Conservation (phyloP, 2,113 vertebrate species). For the Dipodomys ordii region DNA sequence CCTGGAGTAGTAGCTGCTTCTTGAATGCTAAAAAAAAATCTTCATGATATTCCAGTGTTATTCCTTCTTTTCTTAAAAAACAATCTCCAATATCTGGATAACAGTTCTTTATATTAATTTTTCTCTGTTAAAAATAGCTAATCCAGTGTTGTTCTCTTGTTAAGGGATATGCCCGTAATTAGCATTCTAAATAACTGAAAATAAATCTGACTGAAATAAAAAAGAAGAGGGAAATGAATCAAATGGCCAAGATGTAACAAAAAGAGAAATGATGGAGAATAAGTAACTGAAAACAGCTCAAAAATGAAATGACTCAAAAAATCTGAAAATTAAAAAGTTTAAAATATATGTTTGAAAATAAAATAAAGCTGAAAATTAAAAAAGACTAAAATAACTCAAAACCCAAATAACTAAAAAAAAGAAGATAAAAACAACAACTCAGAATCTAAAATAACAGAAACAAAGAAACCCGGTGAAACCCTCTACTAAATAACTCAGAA, state of each 20-base stretch:
- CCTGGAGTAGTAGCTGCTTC: not conserved
- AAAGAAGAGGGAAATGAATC: not conserved
- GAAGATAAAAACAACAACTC: not conserved
- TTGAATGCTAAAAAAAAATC: not conserved
- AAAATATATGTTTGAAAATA: slow-evolving; percentile 34
- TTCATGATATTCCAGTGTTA: not conserved
- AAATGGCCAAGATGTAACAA: not conserved
- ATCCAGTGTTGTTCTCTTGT: not conserved
- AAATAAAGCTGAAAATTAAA: slow-evolving; percentile 22
- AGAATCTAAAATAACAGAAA: slow-evolving; percentile 35
- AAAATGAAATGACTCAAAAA: not conserved
- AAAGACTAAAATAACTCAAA: not conserved
- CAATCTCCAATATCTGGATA: not conserved
- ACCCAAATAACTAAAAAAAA: not conserved
- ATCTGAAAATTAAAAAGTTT: not conserved
- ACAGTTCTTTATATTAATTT: not conserved
- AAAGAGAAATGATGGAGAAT: not conserved
- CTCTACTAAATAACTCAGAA: not conserved
- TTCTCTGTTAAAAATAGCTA: not conserved
- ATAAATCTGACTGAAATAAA: slow-evolving; percentile 9
- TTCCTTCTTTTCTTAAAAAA: not conserved
- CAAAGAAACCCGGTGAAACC: not conserved
- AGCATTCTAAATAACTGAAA: slow-evolving; percentile 30
- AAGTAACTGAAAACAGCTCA: not conserved
- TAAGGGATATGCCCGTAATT: not conserved